phyloP scores from a whole-genome alignment of 2,113 vertebrate genomes.

The Clarias magur region DNA sequence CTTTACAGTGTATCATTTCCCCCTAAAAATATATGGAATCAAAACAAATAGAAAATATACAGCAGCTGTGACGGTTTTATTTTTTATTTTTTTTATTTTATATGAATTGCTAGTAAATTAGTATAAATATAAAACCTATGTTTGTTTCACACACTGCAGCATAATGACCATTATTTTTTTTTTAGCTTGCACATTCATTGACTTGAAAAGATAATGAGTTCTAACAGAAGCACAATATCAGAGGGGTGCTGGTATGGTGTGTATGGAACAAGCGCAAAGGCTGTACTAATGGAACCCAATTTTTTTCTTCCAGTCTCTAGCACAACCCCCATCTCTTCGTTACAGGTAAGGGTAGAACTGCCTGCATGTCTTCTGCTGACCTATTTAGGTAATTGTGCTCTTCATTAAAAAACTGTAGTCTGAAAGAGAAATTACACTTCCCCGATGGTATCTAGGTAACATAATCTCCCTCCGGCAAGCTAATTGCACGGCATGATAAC shows the following conservation, averaged over 20 bases:
- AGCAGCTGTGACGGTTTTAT: no score
- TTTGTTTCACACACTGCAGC: conserved; percentile 38
- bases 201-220: conserved; percentile 66
- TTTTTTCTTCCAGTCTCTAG: conserved; percentile 42
- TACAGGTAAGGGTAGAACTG: conserved; percentile 71
- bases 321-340: conserved; percentile 60
- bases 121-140: conserved; percentile 25
- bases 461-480: conserved; percentile 93
- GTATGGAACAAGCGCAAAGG: conserved; percentile 11
- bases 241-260: conserved; percentile 18
- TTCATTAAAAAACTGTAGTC: conserved; percentile 86
- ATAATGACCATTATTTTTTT: conserved; percentile 49
- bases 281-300: conserved; percentile 33
- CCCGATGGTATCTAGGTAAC: conserved; percentile 97
- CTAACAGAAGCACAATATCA: conserved; percentile 56
- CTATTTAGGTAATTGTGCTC: conserved; percentile 88
- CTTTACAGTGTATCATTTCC: neutral
- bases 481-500: conserved; percentile 96
- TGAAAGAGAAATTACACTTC: conserved; percentile 93
- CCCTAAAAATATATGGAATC: neutral
- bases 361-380: conserved; percentile 78
- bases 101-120: neutral
- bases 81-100: no score
- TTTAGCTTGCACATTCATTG: conserved; percentile 53
- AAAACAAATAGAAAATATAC: neutral